phyloP scores from a whole-genome alignment of 2,113 vertebrate genomes.

The Oryzias woworae region DNA sequence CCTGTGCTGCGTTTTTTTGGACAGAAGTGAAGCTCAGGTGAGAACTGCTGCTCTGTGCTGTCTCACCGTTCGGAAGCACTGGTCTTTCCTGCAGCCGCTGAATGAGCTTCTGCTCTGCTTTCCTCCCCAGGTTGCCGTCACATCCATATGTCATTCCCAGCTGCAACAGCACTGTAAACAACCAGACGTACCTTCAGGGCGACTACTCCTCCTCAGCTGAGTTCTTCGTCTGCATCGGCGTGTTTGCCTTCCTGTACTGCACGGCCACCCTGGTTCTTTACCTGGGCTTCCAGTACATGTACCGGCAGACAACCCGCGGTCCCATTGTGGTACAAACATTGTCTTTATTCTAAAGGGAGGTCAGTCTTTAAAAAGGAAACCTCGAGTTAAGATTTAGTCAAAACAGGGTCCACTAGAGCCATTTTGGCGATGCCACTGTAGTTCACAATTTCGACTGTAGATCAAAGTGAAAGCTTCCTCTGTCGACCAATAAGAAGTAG shows the following conservation, averaged over 20 bases:
- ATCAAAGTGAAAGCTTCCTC: too few relatives aligned
- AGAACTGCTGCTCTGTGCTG: constrained; percentile 32
- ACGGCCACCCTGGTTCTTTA: constrained; percentile 88
- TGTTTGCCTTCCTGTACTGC: constrained; percentile 92
- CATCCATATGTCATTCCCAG: constrained; percentile 64
- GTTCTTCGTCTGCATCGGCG: constrained; percentile 92
- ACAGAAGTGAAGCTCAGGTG: constrained; percentile 53
- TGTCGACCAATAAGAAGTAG: too few relatives aligned
- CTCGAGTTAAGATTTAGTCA: too few relatives aligned
- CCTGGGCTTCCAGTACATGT: constrained; percentile 87
- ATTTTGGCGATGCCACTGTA: too few relatives aligned
- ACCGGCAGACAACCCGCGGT: constrained; percentile 81
- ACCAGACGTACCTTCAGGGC: constrained; percentile 77
- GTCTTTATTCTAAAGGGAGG: too few relatives aligned
- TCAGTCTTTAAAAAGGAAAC: too few relatives aligned
- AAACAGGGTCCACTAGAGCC: too few relatives aligned
- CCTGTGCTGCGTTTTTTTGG: constrained; percentile 44
- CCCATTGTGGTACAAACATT: constrained; percentile 82
- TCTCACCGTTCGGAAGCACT: neutral
- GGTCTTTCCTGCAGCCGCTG: neutral
- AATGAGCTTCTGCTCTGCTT: neutral
- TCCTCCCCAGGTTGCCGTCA: constrained; percentile 77
- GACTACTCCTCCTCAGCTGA: constrained; percentile 91
- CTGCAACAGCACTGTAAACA: constrained; percentile 46
- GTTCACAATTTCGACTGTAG: too few relatives aligned